Evolutionary conservation across 1,140 invertebrate genomes (phyloP), one percentile per base, ranked within the genome.

Genomic region (Camponotus floridanus): DNA sequence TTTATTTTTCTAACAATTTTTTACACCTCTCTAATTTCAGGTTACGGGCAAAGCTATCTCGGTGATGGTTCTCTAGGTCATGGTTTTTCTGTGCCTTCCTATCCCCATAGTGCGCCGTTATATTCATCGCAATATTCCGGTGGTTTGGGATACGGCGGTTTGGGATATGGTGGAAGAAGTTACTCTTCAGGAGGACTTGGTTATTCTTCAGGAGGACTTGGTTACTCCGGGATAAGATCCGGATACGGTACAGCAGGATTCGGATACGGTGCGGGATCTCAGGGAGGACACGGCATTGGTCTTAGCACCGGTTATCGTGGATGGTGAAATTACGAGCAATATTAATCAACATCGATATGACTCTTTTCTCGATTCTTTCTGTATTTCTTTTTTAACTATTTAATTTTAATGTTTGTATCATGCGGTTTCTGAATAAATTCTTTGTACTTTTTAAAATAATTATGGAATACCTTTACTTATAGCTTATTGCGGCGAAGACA

Each of bases 1-100:
- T 13, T 48, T 5, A 51, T 51, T 51, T 51, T 51, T 51, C 48
- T 15, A 51, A 51, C 18, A 51, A 51, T 51, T 45, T 59, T 21
- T 59, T 8, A 21, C 18, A 21, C 7, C 8, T 81, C 85, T 81
- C 79, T 64, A 31, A n/a, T 62, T 84, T 76, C 42, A 92, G 91
- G 88, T 13, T 84, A 89, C 26, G 85, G 87, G 11, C 88, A 88
- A 21, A 76, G 86, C 61, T 92, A 91, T 51, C 1, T 86, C 4
- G 85, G 85, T 6, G 62, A 76, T 13, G 68, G 61, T n/a, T 55
- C 61, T 18, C 2, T 55, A 11, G 68, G 78, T 51, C 67, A 73
- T 31, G 59, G 67, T 39, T 11, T 45, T 3, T 70, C 79, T 26
- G 71, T 73, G n/a, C 59, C 86, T 13, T 79, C 87, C 36, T 87